Conservation (phyloP, 2,888 invertebrate genomes). For the Apocheima hispidaria region DNA sequence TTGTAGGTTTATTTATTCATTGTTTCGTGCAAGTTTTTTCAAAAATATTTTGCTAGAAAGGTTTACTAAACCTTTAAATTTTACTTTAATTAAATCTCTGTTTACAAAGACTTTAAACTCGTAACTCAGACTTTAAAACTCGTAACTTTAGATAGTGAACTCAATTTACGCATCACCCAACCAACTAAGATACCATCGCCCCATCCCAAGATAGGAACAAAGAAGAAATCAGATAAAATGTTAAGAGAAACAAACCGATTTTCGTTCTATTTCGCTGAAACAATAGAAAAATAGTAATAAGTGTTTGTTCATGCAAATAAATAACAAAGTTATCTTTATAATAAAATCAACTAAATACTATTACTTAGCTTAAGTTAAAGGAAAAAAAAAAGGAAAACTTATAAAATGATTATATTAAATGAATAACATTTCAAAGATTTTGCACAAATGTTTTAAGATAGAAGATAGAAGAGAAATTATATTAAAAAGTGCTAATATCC, state of each 20-base stretch:
- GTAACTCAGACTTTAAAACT: slow-evolving; percentile 23
- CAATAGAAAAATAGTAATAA: not conserved
- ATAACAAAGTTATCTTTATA: no score
- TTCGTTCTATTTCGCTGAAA: not conserved
- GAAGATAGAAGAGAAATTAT: no score
- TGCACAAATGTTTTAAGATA: no score
- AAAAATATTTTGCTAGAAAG: not conserved
- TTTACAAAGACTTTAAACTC: slow-evolving; percentile 28
- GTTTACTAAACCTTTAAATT: slow-evolving; percentile 1
- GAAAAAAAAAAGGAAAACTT: no score
- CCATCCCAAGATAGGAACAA: slow-evolving; percentile 41
- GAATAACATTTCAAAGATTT: no score
- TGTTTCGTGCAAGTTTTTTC: no score
- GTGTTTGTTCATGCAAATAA: no score
- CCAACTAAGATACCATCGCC: slow-evolving; percentile 44
- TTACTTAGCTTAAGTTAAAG: no score
- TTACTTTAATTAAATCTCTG: slow-evolving; percentile 30
- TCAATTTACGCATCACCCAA: slow-evolving; percentile 35
- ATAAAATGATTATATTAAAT: no score
- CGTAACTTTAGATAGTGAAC: slow-evolving; percentile 32
- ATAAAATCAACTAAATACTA: no score
- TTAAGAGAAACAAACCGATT: slow-evolving; percentile 3
- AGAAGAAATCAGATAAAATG: slow-evolving; percentile 41
- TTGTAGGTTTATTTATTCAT: no score
- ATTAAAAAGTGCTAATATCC: no score